Evolutionary conservation across 35 echinoderm and acorn worm species (phyloP).

Genomic region (Lytechinus pictus): DNA sequence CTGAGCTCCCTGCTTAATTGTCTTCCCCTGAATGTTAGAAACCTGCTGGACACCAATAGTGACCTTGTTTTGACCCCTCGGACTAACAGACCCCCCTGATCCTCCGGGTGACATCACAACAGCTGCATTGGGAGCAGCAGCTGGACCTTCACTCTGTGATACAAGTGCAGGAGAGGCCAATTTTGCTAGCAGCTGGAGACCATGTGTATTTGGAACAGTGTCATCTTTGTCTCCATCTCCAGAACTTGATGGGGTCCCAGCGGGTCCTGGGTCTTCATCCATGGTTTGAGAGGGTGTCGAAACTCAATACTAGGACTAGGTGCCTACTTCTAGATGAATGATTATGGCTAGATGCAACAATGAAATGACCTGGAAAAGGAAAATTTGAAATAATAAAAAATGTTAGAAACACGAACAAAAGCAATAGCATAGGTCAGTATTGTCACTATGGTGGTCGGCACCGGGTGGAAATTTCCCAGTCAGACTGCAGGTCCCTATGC

Average conservation of each 20-base stretch:
- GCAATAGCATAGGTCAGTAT: too few species aligned
- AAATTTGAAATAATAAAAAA: background rate
- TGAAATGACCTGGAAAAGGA: background rate
- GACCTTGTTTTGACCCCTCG: conserved; percentile 33
- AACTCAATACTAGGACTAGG: background rate
- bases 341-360: background rate
- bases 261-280: background rate
- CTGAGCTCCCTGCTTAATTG: background rate
- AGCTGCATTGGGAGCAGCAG: background rate
- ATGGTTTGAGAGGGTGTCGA: background rate
- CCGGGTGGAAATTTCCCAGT: too few species aligned
- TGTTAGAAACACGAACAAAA: background rate
- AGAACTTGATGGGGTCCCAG: conserved; percentile 13
- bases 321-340: background rate
- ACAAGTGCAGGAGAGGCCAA: background rate
- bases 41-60: conserved; percentile 30
- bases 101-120: background rate
- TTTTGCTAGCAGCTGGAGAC: conserved; percentile 26
- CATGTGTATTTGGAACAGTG: conserved; percentile 32
- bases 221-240: conserved; percentile 15
- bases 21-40: conserved; percentile 32
- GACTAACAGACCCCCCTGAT: background rate
- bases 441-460: too few species aligned
- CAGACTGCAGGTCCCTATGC: too few species aligned
- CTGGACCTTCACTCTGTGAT: background rate